A percentile compares a stretch with the other conserved stretches of the same genome.
phyloP scores from a whole-genome alignment of 2,888 invertebrate species.

The Eucriotettix oculatus region DNA sequence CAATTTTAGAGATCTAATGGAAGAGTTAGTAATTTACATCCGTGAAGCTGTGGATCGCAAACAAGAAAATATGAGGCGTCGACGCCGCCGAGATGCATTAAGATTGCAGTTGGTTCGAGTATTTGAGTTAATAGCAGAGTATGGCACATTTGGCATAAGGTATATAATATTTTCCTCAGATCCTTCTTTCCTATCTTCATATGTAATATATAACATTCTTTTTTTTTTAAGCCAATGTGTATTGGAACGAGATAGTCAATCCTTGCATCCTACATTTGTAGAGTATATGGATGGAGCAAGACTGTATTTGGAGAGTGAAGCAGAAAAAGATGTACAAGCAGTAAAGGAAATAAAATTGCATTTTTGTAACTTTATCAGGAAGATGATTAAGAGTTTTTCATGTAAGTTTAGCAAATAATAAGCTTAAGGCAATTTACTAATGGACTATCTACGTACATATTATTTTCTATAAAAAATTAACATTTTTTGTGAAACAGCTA shows the following conservation, averaged over 20 bases:
- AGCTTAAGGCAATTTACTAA: not conserved
- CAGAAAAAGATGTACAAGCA: constrained; percentile 79
- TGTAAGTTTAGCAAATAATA: constrained; percentile 37
- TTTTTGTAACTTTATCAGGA: constrained; percentile 85
- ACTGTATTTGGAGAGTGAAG: constrained; percentile 78
- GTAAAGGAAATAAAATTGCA: constrained; percentile 81
- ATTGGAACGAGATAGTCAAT: constrained; percentile 65
- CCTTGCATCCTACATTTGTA: constrained; percentile 69
- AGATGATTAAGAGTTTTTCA: constrained; percentile 86
- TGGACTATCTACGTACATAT: not conserved
- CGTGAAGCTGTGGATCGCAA: constrained; percentile 94
- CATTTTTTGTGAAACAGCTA: no score
- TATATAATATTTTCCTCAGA: constrained; percentile 17
- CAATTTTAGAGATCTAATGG: constrained; percentile 72
- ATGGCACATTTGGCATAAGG: constrained; percentile 73
- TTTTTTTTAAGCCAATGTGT: constrained; percentile 49
- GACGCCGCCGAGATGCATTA: constrained; percentile 79
- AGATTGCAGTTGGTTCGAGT: constrained; percentile 82
- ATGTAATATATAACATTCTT: not conserved
- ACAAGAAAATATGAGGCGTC: constrained; percentile 87
- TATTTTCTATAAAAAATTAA: no score
- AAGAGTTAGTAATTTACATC: constrained; percentile 79
- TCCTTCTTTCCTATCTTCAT: not conserved
- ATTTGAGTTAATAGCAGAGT: constrained; percentile 80
- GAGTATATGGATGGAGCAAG: constrained; percentile 93